These are phyloP conservation scores for Gulo gulo DNA, from an alignment of 2,113 vertebrate species.

Conservation along the genomic window DNA sequence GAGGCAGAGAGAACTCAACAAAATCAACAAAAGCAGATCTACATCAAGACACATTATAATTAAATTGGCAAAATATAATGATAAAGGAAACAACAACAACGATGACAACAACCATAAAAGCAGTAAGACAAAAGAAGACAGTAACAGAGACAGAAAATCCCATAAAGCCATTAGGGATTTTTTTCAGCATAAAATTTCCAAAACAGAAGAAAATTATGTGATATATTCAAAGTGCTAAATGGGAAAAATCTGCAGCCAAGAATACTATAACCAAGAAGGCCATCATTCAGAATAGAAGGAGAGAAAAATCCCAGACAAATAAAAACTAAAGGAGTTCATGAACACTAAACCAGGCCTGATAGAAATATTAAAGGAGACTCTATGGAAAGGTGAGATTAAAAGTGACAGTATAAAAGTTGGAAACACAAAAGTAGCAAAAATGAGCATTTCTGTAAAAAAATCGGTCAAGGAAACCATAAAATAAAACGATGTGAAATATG, in stretches of 20 bases:
- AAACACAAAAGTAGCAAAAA: neutral
- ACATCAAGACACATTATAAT: neutral
- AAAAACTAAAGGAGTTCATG: neutral
- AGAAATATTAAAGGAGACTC: neutral
- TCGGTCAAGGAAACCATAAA: neutral
- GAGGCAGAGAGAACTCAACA: neutral
- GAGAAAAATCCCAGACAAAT: neutral
- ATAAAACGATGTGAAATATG: neutral
- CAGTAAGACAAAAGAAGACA: neutral
- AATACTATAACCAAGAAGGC: neutral
- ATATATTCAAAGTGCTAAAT: neutral
- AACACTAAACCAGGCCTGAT: neutral
- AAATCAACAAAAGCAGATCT: neutral
- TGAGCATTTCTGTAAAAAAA: neutral
- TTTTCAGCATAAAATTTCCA: neutral
- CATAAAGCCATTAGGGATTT: neutral
- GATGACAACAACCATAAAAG: neutral
- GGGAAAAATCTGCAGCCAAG: neutral
- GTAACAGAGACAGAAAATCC: neutral
- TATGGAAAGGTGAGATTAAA: neutral
- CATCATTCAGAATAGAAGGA: neutral
- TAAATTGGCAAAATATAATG: neutral
- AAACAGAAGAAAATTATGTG: neutral
- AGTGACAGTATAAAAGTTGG: neutral
- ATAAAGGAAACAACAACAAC: neutral